These are phyloP conservation scores for Amniataba percoides DNA, from an alignment of 2,797 vertebrate species.

Conservation along the genomic window DNA sequence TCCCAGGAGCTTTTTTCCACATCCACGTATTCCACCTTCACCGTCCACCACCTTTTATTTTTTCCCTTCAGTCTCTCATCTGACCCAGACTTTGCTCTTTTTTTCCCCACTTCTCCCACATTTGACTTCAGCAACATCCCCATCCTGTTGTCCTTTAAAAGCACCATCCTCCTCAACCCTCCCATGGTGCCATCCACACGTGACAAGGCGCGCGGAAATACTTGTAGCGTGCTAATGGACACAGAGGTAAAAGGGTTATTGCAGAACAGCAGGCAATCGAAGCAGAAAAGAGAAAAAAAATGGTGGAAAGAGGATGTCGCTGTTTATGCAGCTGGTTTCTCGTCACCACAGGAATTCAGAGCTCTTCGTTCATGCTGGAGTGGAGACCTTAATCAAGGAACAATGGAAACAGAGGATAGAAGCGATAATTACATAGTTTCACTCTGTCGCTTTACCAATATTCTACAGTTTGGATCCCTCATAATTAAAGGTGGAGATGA, in stretches of 20 bases:
- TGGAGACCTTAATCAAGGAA: slow-evolving; percentile 25
- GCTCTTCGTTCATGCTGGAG: background rate
- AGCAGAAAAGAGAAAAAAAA: slow-evolving; percentile 15
- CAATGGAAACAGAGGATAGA: slow-evolving; percentile 12
- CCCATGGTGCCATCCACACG: slow-evolving; percentile 17
- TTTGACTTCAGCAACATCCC: slow-evolving; percentile 28
- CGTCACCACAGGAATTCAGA: slow-evolving; percentile 32
- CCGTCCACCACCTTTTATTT: slow-evolving; percentile 33
- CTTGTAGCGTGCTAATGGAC: slow-evolving; percentile 63
- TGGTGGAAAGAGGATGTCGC: background rate
- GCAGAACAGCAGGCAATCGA: slow-evolving; percentile 19
- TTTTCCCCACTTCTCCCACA: slow-evolving; percentile 15
- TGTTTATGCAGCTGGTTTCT: slow-evolving; percentile 41
- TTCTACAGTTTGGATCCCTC: background rate
- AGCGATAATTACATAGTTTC: background rate
- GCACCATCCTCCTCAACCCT: slow-evolving; percentile 7
- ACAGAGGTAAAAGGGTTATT: slow-evolving; percentile 38
- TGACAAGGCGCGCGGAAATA: slow-evolving; percentile 53
- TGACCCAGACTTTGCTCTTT: slow-evolving; percentile 50
- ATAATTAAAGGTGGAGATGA: background rate
- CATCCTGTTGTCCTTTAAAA: slow-evolving; percentile 21
- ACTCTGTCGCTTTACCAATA: background rate
- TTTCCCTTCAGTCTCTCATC: slow-evolving; percentile 26
- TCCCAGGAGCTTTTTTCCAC: slow-evolving; percentile 72
- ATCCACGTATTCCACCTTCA: slow-evolving; percentile 36